Base-by-base conservation (phyloP, 2,888 invertebrate genomes). In the Parasteatoda lunata region DNA sequence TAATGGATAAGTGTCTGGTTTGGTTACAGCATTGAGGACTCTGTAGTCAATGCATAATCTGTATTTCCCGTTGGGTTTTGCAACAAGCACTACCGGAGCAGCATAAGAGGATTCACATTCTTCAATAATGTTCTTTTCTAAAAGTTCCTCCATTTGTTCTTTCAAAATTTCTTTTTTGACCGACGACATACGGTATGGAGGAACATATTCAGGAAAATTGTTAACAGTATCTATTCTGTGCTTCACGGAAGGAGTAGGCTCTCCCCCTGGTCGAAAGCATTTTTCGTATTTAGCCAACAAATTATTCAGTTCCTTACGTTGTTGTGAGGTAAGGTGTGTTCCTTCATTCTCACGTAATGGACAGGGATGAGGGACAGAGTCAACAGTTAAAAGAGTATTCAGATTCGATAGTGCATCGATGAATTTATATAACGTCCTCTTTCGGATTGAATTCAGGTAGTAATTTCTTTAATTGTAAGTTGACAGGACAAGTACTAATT, bases 61-160 rank as follows among this genome's bases (percentile, higher is more conserved):
- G 1, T 64, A 0, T 11, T 30, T 15, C 11, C 51, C 15, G 30
- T 3, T 70, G 4, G 49, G 64, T 30, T 80, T 66, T 2, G 30
- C 48, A 5, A 51, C 30, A 2, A 52, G 15, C 5, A 72, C 13
- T 3, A 80, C 72, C 5, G 47, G 72, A 8, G 49, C 11, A 2
- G 11, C 80, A 45, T 72, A 65, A 1, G 52, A 45, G 15, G 49
- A 64, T 45, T 49, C 65, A 48, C 13, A 51, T 7, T 48, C 11
- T 52, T 65, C 30, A 5, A 49, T 51, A 3, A 64, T 45, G 8
- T 47, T 6, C 4, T 51, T 51, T 3, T n/a, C 51, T 7, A 80
- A 54, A 49, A 80, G 72, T 13, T 51, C 13, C 5, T 80, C 66
- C 1, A 80, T 4, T 51, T 80, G 64, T 13, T 72, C 52, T 45